Percentiles rank a stretch among this genome's conserved stretches.
Evolutionary conservation across 2,888 invertebrate species (phyloP).

Genomic region (Hyposoter dolosus): DNA sequence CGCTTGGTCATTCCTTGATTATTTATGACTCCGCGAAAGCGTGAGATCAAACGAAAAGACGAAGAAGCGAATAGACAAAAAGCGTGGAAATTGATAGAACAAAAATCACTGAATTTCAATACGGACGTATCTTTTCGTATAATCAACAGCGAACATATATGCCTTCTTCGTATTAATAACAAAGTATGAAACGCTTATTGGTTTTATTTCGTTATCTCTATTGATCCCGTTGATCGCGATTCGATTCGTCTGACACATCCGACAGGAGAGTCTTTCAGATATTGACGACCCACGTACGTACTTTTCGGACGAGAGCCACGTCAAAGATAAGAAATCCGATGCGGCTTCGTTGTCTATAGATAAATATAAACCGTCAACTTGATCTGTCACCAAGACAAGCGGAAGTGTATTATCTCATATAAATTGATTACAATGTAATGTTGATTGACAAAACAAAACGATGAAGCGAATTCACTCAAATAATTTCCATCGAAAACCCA

Average conservation of each 20-base stretch:
- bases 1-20: conserved; percentile 23
- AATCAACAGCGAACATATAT: background rate
- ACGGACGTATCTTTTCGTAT: conserved; percentile 3
- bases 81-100: background rate
- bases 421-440: conserved; percentile 43
- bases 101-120: background rate
- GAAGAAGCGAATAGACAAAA: conserved; percentile 16
- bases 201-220: conserved; percentile 64
- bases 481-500: background rate
- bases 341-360: conserved; percentile 10
- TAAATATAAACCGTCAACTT: background rate
- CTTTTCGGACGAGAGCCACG: conserved; percentile 33
- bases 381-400: conserved; percentile 18
- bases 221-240: conserved; percentile 61
- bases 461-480: background rate
- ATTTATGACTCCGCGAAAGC: conserved; percentile 45
- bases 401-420: conserved; percentile 33
- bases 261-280: conserved; percentile 66
- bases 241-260: conserved; percentile 67
- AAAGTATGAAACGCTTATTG: conserved; percentile 10
- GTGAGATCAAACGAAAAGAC: conserved; percentile 6
- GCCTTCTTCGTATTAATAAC: background rate
- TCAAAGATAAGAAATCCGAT: conserved; percentile 41
- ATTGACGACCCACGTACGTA: conserved; percentile 20
- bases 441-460: conserved; percentile 18